These are phyloP conservation scores for Synergus itoensis DNA, from an alignment of 2,888 invertebrate species.

Conservation along the genomic window DNA sequence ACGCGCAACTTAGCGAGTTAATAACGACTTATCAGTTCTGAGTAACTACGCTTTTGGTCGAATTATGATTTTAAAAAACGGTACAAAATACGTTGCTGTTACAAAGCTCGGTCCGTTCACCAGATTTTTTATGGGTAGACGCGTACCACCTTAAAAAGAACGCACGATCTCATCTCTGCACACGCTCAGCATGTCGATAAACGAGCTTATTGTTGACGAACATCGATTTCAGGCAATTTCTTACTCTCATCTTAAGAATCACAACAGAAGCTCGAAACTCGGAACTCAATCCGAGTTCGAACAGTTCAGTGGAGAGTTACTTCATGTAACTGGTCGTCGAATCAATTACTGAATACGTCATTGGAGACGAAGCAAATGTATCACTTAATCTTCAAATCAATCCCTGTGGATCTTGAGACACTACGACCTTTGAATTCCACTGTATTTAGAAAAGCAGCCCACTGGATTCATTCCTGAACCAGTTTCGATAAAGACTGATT, in stretches of 20 bases:
- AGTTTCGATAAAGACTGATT: slow-evolving; percentile 44
- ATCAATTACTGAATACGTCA: not conserved
- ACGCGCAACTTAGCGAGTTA: slow-evolving; percentile 17
- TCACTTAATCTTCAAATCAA: slow-evolving; percentile 30
- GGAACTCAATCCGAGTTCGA: slow-evolving; percentile 9
- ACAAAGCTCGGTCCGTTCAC: slow-evolving; percentile 33
- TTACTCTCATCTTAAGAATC: slow-evolving; percentile 17
- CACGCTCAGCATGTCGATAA: slow-evolving; percentile 11
- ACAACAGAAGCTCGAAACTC: slow-evolving; percentile 21
- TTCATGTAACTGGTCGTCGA: slow-evolving; percentile 39
- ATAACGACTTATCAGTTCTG: slow-evolving; percentile 34
- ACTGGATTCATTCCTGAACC: slow-evolving; percentile 25
- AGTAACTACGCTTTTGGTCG: slow-evolving; percentile 40
- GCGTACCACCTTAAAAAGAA: slow-evolving; percentile 28
- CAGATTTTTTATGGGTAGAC: slow-evolving; percentile 1
- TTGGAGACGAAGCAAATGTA: slow-evolving; percentile 11
- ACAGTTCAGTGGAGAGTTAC: slow-evolving; percentile 40
- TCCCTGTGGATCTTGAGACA: not conserved
- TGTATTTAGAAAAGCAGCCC: slow-evolving; percentile 30
- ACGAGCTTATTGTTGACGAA: slow-evolving; percentile 40
- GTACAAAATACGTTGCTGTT: slow-evolving; percentile 42
- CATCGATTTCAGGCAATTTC: slow-evolving; percentile 26
- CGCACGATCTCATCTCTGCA: not conserved
- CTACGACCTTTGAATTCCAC: slow-evolving; percentile 31
- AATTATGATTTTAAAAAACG: slow-evolving; percentile 42